phyloP scores from a whole-genome alignment of 35 echinoderm and acorn worm species.

The Stichopus chloronotus region DNA sequence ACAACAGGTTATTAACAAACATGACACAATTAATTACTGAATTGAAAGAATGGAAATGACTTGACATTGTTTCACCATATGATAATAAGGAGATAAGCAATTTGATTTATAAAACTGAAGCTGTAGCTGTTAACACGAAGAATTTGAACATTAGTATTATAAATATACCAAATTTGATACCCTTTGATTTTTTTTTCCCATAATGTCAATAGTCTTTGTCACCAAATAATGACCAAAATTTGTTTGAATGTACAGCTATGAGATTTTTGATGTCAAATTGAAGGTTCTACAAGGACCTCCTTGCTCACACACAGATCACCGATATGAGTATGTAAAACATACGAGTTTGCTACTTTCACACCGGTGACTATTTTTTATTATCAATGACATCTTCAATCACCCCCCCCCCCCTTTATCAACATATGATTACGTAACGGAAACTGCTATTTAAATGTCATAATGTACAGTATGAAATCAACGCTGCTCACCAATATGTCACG shows the following conservation, averaged over 20 bases:
- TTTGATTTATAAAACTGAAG: not conserved
- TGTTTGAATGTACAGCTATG: not conserved
- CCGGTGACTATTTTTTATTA: not conserved
- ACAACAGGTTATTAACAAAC: no score
- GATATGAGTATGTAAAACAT: not conserved
- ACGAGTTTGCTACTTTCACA: not conserved
- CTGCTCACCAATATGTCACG: not conserved
- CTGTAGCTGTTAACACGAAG: not conserved
- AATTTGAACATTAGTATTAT: not conserved
- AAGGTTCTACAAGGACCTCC: not conserved
- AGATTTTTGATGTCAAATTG: not conserved
- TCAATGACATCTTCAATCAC: not conserved
- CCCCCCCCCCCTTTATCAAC: not conserved
- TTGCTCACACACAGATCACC: not conserved
- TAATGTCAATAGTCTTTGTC: not conserved
- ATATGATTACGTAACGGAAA: not conserved
- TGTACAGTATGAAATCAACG: not conserved
- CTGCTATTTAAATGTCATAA: not conserved
- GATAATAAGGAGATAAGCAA: not conserved
- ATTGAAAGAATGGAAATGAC: no score
- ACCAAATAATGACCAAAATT: not conserved
- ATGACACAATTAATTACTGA: no score
- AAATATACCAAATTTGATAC: not conserved
- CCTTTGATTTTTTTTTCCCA: not conserved
- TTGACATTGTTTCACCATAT: not conserved